phyloP scores from a whole-genome alignment of 2,888 invertebrate species.

The Ormyrus pomaceus region DNA sequence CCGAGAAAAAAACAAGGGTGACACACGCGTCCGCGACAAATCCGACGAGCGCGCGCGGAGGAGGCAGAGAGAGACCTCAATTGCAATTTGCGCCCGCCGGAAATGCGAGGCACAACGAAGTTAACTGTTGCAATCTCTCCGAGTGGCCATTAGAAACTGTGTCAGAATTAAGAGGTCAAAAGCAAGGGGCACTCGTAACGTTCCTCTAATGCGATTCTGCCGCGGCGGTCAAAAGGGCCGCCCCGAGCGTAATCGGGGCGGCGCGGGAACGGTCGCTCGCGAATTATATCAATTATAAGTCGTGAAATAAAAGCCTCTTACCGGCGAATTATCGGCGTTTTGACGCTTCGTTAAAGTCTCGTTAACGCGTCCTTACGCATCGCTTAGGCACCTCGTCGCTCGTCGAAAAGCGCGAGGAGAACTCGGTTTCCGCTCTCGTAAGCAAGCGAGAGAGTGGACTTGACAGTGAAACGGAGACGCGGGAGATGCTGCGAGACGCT shows the following conservation, averaged over 20 bases:
- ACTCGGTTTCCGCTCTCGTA: constrained; percentile 40
- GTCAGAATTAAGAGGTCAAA: background rate
- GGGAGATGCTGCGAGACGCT: too few relatives aligned
- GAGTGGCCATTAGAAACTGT: too few relatives aligned
- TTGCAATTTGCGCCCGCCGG: constrained; percentile 38
- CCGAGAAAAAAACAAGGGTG: too few relatives aligned
- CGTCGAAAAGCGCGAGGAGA: background rate
- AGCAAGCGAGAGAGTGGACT: constrained; percentile 21
- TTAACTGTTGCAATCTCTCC: background rate
- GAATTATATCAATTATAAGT: too few relatives aligned
- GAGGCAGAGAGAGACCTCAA: constrained; percentile 27
- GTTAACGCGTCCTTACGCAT: constrained; percentile 38
- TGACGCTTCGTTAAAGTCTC: constrained; percentile 36
- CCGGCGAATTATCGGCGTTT: constrained; percentile 44
- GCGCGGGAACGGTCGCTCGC: too few relatives aligned
- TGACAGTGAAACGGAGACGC: constrained; percentile 29
- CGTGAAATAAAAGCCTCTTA: background rate
- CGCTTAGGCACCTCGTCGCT: background rate
- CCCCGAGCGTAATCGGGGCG: too few relatives aligned
- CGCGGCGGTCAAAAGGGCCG: too few relatives aligned
- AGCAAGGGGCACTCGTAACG: constrained; percentile 15
- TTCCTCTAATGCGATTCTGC: too few relatives aligned
- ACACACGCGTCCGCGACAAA: too few relatives aligned
- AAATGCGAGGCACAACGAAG: constrained; percentile 40
- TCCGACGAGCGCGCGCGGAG: background rate